Base-by-base conservation (phyloP, 1,140 invertebrate genomes). In the Cyrtorhinus lividipennis region DNA sequence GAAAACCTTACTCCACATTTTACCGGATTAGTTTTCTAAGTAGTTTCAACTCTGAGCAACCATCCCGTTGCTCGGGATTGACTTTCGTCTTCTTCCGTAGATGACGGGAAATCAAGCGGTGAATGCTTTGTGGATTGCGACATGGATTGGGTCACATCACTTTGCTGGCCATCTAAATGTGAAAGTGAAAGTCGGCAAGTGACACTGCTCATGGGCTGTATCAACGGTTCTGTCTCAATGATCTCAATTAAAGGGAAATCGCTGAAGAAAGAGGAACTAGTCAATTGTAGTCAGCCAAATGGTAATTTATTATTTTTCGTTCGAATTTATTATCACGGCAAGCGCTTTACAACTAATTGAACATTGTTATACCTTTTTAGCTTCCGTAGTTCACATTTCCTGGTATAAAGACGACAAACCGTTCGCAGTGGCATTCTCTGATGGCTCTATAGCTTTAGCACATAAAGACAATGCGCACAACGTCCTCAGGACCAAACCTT, bases 361-460 rank as follows among this genome's bases (percentile, higher is more conserved):
- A 62, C 15, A 44, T 38, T 27, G n/a, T 15, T 46, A 10, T 24
- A 22, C 22, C 24, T 38, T 71, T 74, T 57, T 68, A 80, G 79
- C 76, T 24, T 75, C 78, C 62, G 79, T 81, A 45, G 76, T 74
- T 38, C 71, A 74, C 59, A 72, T 82, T 24, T 76, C 75, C 25
- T 83, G 81, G 81, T 73, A 73, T 65, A 72, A 78, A 64, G 77
- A 81, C 68, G 75, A 80, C 15, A 72, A 74, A 60, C 71, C 74
- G 45, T 81, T 80, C 74, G 78, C 77, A 23, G 73, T 82, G 5
- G 79, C 73, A 10, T 83, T 76, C 69, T 71, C 74, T 64, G 78
- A 81, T 74, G 81, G 81, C n/a, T 71, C 76, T 8, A 67, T 83
- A 3, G 77, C 75, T 63, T 67, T 82, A 38, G 78, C 76, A 61